Conservation (phyloP, 2,797 vertebrate species). For the Gymnodraco acuticeps region DNA sequence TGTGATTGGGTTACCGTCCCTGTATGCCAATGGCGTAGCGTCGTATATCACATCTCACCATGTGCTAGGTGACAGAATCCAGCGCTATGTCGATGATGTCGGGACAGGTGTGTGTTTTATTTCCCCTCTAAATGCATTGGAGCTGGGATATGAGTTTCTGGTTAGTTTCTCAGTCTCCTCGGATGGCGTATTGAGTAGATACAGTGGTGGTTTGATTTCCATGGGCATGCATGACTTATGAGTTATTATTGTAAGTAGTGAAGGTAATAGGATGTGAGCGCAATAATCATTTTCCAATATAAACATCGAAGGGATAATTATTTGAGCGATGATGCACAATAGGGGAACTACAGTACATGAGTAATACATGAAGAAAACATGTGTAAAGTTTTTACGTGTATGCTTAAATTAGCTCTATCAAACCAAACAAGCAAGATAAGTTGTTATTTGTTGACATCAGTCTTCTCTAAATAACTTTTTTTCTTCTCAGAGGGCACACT, state of each 20-base stretch:
- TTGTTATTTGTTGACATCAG: neutral
- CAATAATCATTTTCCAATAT: slow-evolving; percentile 13
- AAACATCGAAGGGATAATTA: slow-evolving; percentile 3
- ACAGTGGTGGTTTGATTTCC: slow-evolving; percentile 52
- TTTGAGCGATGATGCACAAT: neutral
- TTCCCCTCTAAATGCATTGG: slow-evolving; percentile 50
- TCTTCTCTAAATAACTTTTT: no score
- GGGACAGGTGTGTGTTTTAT: slow-evolving; percentile 81
- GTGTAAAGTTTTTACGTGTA: slow-evolving; percentile 12
- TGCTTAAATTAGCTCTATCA: slow-evolving; percentile 14
- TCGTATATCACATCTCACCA: slow-evolving; percentile 83
- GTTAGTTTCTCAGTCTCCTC: slow-evolving; percentile 65
- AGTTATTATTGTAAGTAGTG: slow-evolving; percentile 23
- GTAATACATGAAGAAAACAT: slow-evolving; percentile 5
- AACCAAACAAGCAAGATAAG: neutral
- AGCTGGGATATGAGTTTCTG: slow-evolving; percentile 61
- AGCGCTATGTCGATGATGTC: slow-evolving; percentile 66
- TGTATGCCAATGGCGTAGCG: slow-evolving; percentile 66
- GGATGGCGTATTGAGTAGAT: slow-evolving; percentile 58
- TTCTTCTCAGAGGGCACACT: no score
- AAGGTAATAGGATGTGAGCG: slow-evolving; percentile 47
- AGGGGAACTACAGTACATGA: neutral
- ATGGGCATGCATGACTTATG: slow-evolving; percentile 31
- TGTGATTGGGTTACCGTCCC: slow-evolving; percentile 84
- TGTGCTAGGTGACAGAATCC: slow-evolving; percentile 83